Conservation (phyloP, 2,888 invertebrate genomes). For the Mellilla xanthometata region DNA sequence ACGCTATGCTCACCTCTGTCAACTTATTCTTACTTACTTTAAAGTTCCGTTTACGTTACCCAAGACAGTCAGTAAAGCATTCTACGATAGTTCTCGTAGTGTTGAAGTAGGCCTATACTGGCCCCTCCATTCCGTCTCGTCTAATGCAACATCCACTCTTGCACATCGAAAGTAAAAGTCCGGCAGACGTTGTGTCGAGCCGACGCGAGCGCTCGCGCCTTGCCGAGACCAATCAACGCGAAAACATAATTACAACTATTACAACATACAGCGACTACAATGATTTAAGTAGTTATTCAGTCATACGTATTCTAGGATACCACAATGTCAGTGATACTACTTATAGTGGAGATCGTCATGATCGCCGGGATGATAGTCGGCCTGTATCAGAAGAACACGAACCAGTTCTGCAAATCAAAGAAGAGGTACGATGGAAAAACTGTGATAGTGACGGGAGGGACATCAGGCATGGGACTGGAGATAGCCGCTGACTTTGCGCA, state of each 20-base stretch:
- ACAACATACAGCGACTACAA: not conserved
- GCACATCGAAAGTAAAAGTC: constrained; percentile 41
- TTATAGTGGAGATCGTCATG: constrained; percentile 44
- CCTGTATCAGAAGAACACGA: constrained; percentile 67
- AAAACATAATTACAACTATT: not conserved
- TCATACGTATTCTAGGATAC: not conserved
- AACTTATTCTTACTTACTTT: too few relatives aligned
- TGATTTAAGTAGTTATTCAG: constrained; percentile 4
- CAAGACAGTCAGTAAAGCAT: too few relatives aligned
- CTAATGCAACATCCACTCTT: constrained; percentile 38
- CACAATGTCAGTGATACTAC: constrained; percentile 45
- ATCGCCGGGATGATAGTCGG: constrained; percentile 53
- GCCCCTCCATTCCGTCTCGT: constrained; percentile 16
- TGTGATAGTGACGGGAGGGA: constrained; percentile 68
- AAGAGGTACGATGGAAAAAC: constrained; percentile 62
- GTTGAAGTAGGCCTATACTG: not conserved
- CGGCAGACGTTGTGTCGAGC: constrained; percentile 10
- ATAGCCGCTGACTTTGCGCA: constrained; percentile 66
- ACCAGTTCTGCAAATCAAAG: constrained; percentile 65
- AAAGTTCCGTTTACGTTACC: too few relatives aligned
- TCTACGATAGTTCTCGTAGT: too few relatives aligned
- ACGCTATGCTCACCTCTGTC: too few relatives aligned
- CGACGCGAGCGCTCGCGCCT: constrained; percentile 37
- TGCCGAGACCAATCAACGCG: constrained; percentile 23
- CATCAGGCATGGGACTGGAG: constrained; percentile 66